These are phyloP conservation scores for Colletes latitarsis DNA, from an alignment of 1,140 invertebrate species.

Conservation along the genomic window DNA sequence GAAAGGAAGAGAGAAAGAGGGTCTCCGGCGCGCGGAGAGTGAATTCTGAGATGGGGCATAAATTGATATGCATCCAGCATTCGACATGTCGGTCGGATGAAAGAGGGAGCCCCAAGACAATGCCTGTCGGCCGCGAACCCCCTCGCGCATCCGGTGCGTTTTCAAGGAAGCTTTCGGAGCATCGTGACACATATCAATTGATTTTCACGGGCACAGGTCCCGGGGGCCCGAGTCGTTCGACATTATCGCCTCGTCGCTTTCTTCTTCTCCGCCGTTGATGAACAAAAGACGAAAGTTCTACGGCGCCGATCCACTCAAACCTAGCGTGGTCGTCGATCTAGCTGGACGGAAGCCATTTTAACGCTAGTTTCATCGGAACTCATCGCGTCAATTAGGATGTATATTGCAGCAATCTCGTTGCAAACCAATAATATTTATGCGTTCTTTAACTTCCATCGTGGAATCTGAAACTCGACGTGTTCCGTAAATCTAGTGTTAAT, in stretches of 20 bases:
- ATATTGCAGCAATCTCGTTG: too few species aligned
- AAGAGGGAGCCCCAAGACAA: constrained; percentile 75
- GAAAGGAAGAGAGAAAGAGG: constrained; percentile 50
- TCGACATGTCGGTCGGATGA: constrained; percentile 77
- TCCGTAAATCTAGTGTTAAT: too few species aligned
- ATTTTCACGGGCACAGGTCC: constrained; percentile 66
- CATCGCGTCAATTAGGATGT: too few species aligned
- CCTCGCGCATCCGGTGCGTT: constrained; percentile 75
- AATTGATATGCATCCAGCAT: constrained; percentile 76
- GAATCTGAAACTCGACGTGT: too few species aligned
- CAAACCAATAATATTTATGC: too few species aligned
- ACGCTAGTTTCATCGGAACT: too few species aligned
- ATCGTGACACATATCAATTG: constrained; percentile 78
- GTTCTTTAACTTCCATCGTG: too few species aligned
- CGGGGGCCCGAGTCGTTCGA: constrained; percentile 46
- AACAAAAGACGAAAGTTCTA: constrained; percentile 39
- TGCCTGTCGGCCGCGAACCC: constrained; percentile 69
- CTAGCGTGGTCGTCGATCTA: too few species aligned
- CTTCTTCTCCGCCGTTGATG: background rate
- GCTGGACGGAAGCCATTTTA: too few species aligned
- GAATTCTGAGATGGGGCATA: constrained; percentile 67
- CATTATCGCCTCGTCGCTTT: constrained; percentile 39
- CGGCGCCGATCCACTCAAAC: too few species aligned
- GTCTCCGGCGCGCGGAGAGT: constrained; percentile 46
- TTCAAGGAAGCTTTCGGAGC: constrained; percentile 75